These are phyloP conservation scores for Eudemis profundana DNA, from an alignment of 2,888 invertebrate species.

Conservation along the genomic window DNA sequence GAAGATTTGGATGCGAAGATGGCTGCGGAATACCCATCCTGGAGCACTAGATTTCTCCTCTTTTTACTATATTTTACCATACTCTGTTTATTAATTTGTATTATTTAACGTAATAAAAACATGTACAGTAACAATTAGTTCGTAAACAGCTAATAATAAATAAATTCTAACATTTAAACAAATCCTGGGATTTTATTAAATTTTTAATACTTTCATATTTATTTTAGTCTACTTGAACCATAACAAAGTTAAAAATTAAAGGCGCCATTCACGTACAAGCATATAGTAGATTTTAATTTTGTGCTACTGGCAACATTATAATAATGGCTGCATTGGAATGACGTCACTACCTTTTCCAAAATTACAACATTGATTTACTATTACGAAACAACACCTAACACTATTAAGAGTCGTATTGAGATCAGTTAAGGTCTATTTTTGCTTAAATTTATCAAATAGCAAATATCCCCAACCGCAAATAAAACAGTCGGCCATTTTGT, in stretches of 20 bases:
- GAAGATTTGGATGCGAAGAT: too few species aligned
- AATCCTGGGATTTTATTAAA: too few species aligned
- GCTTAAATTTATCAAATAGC: background rate
- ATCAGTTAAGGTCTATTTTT: background rate
- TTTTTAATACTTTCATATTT: too few species aligned
- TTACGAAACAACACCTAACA: background rate
- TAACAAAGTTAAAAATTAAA: background rate
- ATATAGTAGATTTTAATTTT: conserved; percentile 24
- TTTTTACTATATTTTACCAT: too few species aligned
- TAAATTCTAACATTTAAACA: too few species aligned
- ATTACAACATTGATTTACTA: conserved; percentile 5
- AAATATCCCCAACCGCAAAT: conserved; percentile 1
- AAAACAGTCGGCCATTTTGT: conserved; percentile 34
- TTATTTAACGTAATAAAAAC: too few species aligned
- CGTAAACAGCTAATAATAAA: too few species aligned
- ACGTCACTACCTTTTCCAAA: conserved; percentile 33
- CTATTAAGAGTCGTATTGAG: background rate
- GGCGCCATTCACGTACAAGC: conserved; percentile 6
- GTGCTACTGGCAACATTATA: conserved; percentile 22
- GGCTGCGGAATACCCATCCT: too few species aligned
- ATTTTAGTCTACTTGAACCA: conserved; percentile 5
- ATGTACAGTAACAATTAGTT: too few species aligned
- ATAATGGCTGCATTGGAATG: conserved; percentile 1
- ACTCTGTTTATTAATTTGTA: too few species aligned
- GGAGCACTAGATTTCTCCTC: too few species aligned